These are phyloP conservation scores for Coelopa pilipes DNA, from an alignment of 2,888 invertebrate species.

Conservation along the genomic window DNA sequence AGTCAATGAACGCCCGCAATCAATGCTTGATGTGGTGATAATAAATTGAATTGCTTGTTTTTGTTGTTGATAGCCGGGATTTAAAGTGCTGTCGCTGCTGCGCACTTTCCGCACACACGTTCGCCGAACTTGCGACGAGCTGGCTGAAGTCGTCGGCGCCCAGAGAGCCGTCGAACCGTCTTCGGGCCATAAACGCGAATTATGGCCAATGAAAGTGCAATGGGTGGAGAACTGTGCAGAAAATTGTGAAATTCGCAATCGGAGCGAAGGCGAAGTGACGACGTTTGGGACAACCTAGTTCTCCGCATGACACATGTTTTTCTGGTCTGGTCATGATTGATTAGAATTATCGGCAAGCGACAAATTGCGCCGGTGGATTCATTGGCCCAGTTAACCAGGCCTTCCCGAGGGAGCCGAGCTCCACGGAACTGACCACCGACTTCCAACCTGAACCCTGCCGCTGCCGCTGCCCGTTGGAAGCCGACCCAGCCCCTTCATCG, in stretches of 20 bases:
- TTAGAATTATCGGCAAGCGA: no score
- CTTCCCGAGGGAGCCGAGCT: no score
- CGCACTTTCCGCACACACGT: neutral
- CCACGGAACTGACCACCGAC: no score
- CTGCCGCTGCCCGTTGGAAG: neutral
- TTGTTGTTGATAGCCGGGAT: neutral
- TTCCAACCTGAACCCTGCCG: no score
- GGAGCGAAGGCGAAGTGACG: no score
- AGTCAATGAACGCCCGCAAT: constrained; percentile 4
- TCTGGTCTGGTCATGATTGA: no score
- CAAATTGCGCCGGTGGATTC: no score
- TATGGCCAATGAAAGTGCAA: neutral
- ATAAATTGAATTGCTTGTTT: neutral
- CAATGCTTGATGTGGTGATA: neutral
- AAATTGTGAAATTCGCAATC: no score
- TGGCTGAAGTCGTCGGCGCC: neutral
- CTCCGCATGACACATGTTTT: no score
- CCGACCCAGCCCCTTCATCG: neutral
- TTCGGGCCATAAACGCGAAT: neutral
- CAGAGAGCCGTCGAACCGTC: neutral
- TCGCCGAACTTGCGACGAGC: neutral
- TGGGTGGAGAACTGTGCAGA: no score
- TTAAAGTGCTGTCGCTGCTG: neutral
- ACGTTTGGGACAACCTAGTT: no score
- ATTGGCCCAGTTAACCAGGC: no score